phyloP scores from a whole-genome alignment of 2,888 invertebrate species.

The Hesperia comma region DNA sequence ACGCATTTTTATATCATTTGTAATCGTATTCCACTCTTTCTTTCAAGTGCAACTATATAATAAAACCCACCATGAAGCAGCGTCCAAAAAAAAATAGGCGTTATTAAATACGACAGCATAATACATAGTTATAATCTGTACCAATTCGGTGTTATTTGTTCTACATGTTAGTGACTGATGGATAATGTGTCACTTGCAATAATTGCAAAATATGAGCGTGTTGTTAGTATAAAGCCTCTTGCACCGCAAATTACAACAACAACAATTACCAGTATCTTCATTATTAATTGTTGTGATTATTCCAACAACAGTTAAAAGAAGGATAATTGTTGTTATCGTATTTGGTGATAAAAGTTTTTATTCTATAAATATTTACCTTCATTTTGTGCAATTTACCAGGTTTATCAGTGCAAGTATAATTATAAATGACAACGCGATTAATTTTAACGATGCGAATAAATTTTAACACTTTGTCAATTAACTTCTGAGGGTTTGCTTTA shows the following conservation, averaged over 20 bases:
- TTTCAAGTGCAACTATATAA: constrained; percentile 79
- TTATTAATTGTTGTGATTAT: too few relatives aligned
- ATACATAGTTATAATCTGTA: constrained; percentile 30
- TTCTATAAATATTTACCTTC: background rate
- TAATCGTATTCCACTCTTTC: constrained; percentile 85
- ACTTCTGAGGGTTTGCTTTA: too few relatives aligned
- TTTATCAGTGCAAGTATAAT: too few relatives aligned
- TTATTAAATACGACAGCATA: constrained; percentile 40
- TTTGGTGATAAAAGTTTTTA: background rate
- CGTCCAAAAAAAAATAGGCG: constrained; percentile 72
- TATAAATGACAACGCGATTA: too few relatives aligned
- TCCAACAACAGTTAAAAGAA: too few relatives aligned
- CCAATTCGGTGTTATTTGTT: background rate
- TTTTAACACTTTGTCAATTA: too few relatives aligned
- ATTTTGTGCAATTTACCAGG: background rate
- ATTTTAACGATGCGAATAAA: too few relatives aligned
- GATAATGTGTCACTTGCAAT: background rate
- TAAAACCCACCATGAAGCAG: constrained; percentile 80
- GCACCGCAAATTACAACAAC: background rate
- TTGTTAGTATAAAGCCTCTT: background rate
- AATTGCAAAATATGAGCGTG: background rate
- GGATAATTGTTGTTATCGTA: background rate
- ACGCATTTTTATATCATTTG: constrained; percentile 71
- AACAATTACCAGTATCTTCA: background rate
- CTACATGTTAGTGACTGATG: background rate